Conservation (phyloP, 64 coral and sea anemone genomes). For the Acropora tenuis region DNA sequence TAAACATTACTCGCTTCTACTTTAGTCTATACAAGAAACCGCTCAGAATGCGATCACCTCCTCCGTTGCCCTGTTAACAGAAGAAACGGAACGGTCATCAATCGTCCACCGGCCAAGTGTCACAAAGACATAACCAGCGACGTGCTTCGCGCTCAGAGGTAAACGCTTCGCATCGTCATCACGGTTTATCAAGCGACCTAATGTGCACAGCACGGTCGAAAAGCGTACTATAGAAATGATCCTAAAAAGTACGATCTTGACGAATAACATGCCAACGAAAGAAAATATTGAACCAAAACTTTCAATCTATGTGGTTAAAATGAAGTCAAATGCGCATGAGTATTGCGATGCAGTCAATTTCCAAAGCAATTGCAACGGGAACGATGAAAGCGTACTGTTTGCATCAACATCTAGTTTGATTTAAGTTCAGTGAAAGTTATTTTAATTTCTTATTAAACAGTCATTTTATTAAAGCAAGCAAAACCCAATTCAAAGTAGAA, state of each 20-base stretch:
- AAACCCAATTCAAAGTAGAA: too few relatives aligned
- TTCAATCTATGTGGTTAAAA: neutral
- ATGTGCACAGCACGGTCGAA: slow-evolving; percentile 3
- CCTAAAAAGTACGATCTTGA: slow-evolving; percentile 41
- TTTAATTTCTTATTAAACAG: too few relatives aligned
- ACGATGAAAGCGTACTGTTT: too few relatives aligned
- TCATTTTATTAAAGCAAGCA: too few relatives aligned
- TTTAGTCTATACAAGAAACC: neutral
- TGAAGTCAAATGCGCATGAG: neutral
- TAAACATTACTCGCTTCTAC: neutral
- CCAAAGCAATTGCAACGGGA: too few relatives aligned
- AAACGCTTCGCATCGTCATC: slow-evolving; percentile 56
- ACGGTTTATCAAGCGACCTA: slow-evolving; percentile 31
- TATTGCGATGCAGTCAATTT: neutral
- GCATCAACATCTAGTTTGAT: too few relatives aligned
- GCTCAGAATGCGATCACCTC: slow-evolving; percentile 61
- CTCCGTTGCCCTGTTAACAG: neutral
- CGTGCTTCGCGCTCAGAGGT: slow-evolving; percentile 54
- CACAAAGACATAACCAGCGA: neutral
- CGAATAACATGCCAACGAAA: rapidly evolving
- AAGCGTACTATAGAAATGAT: slow-evolving; percentile 61
- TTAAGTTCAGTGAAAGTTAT: too few relatives aligned
- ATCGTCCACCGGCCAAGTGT: slow-evolving; percentile 28
- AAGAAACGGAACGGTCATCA: slow-evolving; percentile 50
- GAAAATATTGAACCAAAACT: neutral